Evolutionary conservation across 2,888 invertebrate species (phyloP), one percentile per base, ranked within the genome.

Genomic region (Arge pagana): DNA sequence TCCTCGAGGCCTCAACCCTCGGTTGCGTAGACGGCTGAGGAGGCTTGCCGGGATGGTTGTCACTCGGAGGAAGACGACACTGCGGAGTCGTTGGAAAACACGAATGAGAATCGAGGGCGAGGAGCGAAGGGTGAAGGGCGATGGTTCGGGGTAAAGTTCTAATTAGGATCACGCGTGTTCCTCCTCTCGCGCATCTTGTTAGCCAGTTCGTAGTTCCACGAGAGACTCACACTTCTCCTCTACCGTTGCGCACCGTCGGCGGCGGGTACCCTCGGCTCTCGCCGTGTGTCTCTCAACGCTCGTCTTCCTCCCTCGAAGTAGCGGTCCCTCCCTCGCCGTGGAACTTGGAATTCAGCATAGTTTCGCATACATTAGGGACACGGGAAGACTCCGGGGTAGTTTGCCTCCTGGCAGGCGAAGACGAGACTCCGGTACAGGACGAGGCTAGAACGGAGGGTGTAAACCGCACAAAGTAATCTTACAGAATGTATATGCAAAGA

Each of bases 401-500:
- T 71, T 72, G 70, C 68, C 69, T 66, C 61, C 64, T 57, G 60
- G 64, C 65, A 51, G 52, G 50, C 26, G 40, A 52, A 53, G 54
- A 55, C 57, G n/a, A 19, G 37, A 21, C 6, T 15, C 54, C 35
- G 50, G 48, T 54, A 49, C 52, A 52, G n/a, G 26, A 10, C 26
- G 26, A 26, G 26, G n/a, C 26, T 11, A 39, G 8, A 13, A 48
- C 56, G 56, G 54, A 63, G 72, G 71, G 72, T 74, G 75, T 74
- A 73, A 76, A 74, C 75, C 74, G 70, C 72, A 67, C 70, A 74
- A 76, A 75, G 76, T 76, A 76, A 76, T 76, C 74, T 76, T 76
- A 76, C 76, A 76, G 76, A 75, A 74, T 76, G 76, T 76, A 76
- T 76, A 76, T 76, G 76, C 76, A 75, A 76, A 76, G 76, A 75